Base-by-base conservation (phyloP, 2,888 invertebrate species). In the Cremastinae sp. region DNA sequence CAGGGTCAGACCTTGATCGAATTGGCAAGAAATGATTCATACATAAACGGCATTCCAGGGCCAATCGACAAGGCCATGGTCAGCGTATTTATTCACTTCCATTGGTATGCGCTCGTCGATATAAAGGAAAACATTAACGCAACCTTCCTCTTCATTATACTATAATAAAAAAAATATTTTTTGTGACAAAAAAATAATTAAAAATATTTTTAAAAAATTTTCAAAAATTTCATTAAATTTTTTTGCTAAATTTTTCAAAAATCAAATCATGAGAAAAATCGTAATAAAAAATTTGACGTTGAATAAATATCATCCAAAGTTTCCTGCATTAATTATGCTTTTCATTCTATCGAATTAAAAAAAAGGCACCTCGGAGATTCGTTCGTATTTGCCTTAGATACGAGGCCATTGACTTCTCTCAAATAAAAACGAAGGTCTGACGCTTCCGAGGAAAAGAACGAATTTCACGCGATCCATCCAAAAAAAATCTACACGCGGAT, bases 331-430 rank as follows among this genome's bases (percentile, higher is more conserved):
- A n/a, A n/a, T n/a, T n/a, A n/a, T n/a, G n/a, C n/a, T n/a, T n/a
- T n/a, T n/a, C n/a, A n/a, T 16, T 18, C 10, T 9, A 62, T 16
- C 18, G 7, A 56, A 12, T 20, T 7, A 69, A 78, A 55, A 51
- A 75, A 65, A 72, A 74, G 74, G 64, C 82, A 78, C 61, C 79
- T 78, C 79, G 78, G 79, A 82, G 84, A 83, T 83, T 70, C 12
- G 56, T 20, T 85, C 85, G 85, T 88, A 87, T 88, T 89, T 87
- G 87, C 86, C 85, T 87, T 86, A 88, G 87, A 88, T 88, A 87
- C 83, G 80, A 82, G 88, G 87, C 83, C 88, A 83, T 88, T 88
- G 87, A 88, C 89, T 88, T 81, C 77, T 62, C 73, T 74, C 82
- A 81, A 83, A 83, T 81, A 82, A 74, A 12, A 8, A 12, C 53